Evolutionary conservation across 2,888 invertebrate genomes (phyloP).

Genomic region (Pandemis heparana): DNA sequence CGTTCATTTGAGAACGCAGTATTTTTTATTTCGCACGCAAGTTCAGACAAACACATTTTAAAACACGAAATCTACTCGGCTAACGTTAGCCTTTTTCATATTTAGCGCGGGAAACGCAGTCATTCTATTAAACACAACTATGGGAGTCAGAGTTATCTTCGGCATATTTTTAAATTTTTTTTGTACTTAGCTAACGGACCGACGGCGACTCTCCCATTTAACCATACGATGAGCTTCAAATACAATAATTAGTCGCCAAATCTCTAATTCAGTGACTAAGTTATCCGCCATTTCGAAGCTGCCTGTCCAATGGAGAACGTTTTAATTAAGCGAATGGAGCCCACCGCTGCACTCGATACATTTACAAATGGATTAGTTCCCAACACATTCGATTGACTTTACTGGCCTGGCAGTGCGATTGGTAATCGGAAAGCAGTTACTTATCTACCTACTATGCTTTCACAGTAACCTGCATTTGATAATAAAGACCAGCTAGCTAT

Average conservation of each 20-base stretch:
- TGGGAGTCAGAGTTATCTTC: too few relatives aligned
- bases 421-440: slow-evolving; percentile 24
- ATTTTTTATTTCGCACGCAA: too few relatives aligned
- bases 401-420: slow-evolving; percentile 14
- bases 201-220: background rate
- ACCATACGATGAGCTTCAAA: background rate
- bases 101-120: too few relatives aligned
- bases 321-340: slow-evolving; percentile 81
- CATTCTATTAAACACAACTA: too few relatives aligned
- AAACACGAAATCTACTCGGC: too few relatives aligned
- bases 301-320: slow-evolving; percentile 57
- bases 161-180: too few relatives aligned
- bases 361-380: slow-evolving; percentile 78
- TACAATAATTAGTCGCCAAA: slow-evolving; percentile 33
- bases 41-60: too few relatives aligned
- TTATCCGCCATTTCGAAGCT: slow-evolving; percentile 5
- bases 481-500: background rate
- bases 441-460: slow-evolving; percentile 25
- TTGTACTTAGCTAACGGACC: too few relatives aligned
- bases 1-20: too few relatives aligned
- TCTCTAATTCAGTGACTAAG: slow-evolving; percentile 32
- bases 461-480: slow-evolving; percentile 3
- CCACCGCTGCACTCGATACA: slow-evolving; percentile 47
- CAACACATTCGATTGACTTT: slow-evolving; percentile 42
- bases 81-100: too few relatives aligned